Percentiles rank a stretch among this genome's conserved stretches.
Conservation (phyloP, 2,888 invertebrate genomes). For the Thymelicus acteon region DNA sequence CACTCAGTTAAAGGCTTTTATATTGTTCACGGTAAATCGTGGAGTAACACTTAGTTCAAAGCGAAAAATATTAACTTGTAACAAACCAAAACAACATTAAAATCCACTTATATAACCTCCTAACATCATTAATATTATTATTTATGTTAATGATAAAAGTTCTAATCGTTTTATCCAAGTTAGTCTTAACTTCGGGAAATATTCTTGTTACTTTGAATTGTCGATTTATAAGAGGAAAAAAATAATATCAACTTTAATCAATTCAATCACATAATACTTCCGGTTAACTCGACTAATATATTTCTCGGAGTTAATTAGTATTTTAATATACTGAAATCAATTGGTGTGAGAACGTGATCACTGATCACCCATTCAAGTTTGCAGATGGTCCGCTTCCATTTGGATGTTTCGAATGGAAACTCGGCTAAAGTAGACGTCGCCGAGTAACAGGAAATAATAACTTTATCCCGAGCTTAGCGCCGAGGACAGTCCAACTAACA, state of each 20-base stretch:
- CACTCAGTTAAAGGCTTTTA: slow-evolving; percentile 9
- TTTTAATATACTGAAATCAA: slow-evolving; percentile 70
- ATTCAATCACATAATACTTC: too few species aligned
- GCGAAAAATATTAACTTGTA: too few species aligned
- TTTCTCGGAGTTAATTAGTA: slow-evolving; percentile 52
- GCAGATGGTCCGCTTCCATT: slow-evolving; percentile 65
- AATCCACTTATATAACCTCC: too few species aligned
- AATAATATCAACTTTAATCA: too few species aligned
- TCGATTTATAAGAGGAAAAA: not conserved
- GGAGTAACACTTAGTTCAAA: too few species aligned
- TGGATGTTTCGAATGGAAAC: slow-evolving; percentile 66
- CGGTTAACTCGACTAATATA: too few species aligned
- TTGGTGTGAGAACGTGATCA: slow-evolving; percentile 64
- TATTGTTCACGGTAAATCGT: not conserved
- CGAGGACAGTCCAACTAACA: slow-evolving; percentile 79
- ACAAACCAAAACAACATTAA: too few species aligned
- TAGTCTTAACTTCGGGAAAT: slow-evolving; percentile 9
- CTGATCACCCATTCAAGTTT: slow-evolving; percentile 79
- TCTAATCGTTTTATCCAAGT: slow-evolving; percentile 2
- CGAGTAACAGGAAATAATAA: slow-evolving; percentile 82
- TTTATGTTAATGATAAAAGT: slow-evolving; percentile 15
- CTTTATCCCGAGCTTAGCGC: slow-evolving; percentile 79
- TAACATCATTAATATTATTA: not conserved
- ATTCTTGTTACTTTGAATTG: slow-evolving; percentile 3
- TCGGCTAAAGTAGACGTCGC: slow-evolving; percentile 76